Evolutionary conservation across 2,797 vertebrate species (phyloP), one percentile per base, ranked within the genome.

Genomic region (Myotis daubentonii): DNA sequence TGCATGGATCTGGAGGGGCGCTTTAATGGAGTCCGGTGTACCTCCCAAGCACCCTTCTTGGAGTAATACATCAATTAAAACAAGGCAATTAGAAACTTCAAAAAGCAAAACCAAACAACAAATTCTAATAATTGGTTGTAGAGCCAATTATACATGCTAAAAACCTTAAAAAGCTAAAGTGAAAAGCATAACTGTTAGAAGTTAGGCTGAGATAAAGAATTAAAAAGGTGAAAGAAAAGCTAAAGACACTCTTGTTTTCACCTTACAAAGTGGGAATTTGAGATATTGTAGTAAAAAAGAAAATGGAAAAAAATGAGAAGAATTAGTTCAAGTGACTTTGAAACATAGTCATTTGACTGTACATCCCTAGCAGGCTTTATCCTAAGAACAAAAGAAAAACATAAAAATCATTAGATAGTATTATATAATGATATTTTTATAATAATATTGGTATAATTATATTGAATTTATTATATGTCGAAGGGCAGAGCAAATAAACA

Each of bases 51-150:
- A 20, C 60, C 44, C 23, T 47, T 28, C 78, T 38, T 71, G 7
- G 53, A 12, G 66, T 62, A 62, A 62, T 62, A 30, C 12, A 15
- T 85, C n/a, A 41, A 66, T 28, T 33, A 53, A 82, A 78, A 16
- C 44, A 91, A 92, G 71, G n/a, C 41, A 85, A 49, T 70, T 74
- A n/a, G 30, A 95, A 97, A 96, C 38, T 36, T 9, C 16, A 85
- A 80, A 75, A 65, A 82, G 68, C 15, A 33, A 84, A 72, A 55
- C 30, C 68, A 93, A 75, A 49, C 13, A 72, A 78, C 33, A 91
- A 44, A 28, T 83, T 57, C n/a, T 20, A n/a, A 25, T 83, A 51
- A 51, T 38, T 83, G 36, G 4, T 71, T 86, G n/a, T 33, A 89
- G 30, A 89, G 38, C 1, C 3, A 83, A 79, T 82, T 62, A 51